Conservation (phyloP, 1,140 invertebrate species). For the Eurytemora carolleeae region DNA sequence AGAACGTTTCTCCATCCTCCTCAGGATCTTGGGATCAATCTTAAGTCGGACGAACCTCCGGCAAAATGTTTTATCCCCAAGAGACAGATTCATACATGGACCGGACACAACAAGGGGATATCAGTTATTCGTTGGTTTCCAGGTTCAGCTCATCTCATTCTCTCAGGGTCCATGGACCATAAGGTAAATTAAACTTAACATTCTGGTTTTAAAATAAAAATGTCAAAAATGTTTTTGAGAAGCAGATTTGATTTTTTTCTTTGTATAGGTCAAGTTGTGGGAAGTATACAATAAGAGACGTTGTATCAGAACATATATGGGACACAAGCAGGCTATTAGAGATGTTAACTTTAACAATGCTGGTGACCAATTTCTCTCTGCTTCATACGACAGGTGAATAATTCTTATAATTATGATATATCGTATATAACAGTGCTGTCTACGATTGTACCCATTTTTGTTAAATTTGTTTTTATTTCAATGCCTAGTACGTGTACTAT, state of each 20-base stretch:
- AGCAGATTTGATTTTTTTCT: background rate
- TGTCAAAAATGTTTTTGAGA: background rate
- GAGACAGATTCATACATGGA: constrained; percentile 85
- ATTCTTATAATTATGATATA: too few species aligned
- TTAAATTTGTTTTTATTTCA: too few species aligned
- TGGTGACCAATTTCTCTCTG: constrained; percentile 79
- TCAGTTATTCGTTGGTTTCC: constrained; percentile 91
- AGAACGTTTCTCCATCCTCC: constrained; percentile 81
- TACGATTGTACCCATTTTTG: too few species aligned
- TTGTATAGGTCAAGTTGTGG: constrained; percentile 51
- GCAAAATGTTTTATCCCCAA: constrained; percentile 95
- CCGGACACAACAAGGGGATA: constrained; percentile 92
- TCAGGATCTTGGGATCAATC: constrained; percentile 84
- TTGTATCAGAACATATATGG: constrained; percentile 85
- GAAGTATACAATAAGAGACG: constrained; percentile 90
- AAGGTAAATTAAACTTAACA: constrained; percentile 54
- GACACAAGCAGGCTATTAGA: constrained; percentile 86
- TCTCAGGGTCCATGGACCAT: constrained; percentile 91
- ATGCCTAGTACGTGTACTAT: too few species aligned
- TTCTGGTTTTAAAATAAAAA: constrained; percentile 6
- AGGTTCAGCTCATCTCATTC: constrained; percentile 70
- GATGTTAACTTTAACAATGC: constrained; percentile 91
- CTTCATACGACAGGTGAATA: constrained; percentile 31
- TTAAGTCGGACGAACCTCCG: constrained; percentile 72
- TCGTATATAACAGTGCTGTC: too few species aligned